Base-by-base conservation (phyloP, 2,113 vertebrate species). In the Chionomys nivalis region DNA sequence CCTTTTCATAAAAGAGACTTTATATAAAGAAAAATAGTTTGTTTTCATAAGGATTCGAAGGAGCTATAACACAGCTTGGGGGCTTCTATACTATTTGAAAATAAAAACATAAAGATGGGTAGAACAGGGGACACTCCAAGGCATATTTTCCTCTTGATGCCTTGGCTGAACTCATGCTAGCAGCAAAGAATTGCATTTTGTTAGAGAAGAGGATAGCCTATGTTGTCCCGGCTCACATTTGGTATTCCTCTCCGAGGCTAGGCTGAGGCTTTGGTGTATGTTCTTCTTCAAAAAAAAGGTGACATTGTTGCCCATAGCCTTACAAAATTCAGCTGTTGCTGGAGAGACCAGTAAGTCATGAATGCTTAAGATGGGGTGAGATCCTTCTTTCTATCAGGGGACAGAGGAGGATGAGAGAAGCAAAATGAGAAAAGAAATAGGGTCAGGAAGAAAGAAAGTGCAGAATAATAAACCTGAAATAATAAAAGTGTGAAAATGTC, bases 71-170 rank as follows among this genome's bases (percentile, higher is more conserved):
- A 65, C 79, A 95, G 52, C 44, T 24, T 24, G 85, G 61, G 16
- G 86, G 17, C 7, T 96, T 96, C 86, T 95, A 47, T 36, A 73
- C 58, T 26, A 61, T 96, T 95, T 96, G 89, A 92, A 97, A 95
- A 97, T 88, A 92, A 68, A 96, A 93, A 63, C 61, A 8, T 10
- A 82, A 94, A 93, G 23, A 92, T 28, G 79, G 93, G 61, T 82
- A 49, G 81, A 91, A 47, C 39, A 63, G 89, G 73, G 83, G 77
- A 93, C 68, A 77, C 21, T 89, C 44, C 19, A 9, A 87, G 83
- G 61, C 66, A 42, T 90, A 63, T 36, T 96, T 90, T 96, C 83
- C 63, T 96, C 89, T 55, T 72, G 82, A 85, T 90, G 33, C 82
- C 76, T 61, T 66, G 91, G 79, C 73, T 44, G 81, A 94, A 91